Percentiles rank a stretch among this genome's conserved stretches.
Evolutionary conservation across 2,888 invertebrate genomes (phyloP).

Genomic region (Sycophila texana): DNA sequence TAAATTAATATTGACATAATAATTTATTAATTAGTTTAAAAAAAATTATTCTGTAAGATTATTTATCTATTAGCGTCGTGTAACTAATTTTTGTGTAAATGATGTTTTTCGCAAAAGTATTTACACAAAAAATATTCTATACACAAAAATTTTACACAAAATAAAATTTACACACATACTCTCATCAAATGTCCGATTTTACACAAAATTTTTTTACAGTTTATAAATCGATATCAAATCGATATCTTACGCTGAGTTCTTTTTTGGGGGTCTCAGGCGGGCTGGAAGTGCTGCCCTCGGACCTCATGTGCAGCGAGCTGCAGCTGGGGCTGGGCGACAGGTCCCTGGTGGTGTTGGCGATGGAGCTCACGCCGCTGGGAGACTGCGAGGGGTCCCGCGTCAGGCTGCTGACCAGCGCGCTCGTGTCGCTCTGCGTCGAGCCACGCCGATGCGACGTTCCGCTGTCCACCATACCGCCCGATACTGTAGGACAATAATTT

Average conservation of each 20-base stretch:
- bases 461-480: slow-evolving; percentile 74
- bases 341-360: slow-evolving; percentile 77
- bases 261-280: slow-evolving; percentile 76
- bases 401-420: slow-evolving; percentile 80
- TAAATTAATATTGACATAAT: no score
- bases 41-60: no score
- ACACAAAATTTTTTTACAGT: background rate
- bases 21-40: no score
- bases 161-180: no score
- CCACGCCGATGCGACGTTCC: slow-evolving; percentile 77
- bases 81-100: no score
- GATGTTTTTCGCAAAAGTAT: no score
- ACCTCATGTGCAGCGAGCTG: slow-evolving; percentile 77
- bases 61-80: no score
- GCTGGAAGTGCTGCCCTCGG: slow-evolving; percentile 76
- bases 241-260: slow-evolving; percentile 57
- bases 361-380: slow-evolving; percentile 76
- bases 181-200: no score
- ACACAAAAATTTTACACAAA: no score
- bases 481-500: slow-evolving; percentile 65
- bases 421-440: slow-evolving; percentile 80
- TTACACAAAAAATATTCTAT: no score
- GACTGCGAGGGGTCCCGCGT: slow-evolving; percentile 81
- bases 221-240: background rate
- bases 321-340: slow-evolving; percentile 78